These are phyloP conservation scores for Yasuhikotakia modesta DNA, from an alignment of 2,797 vertebrate genomes.

Conservation along the genomic window DNA sequence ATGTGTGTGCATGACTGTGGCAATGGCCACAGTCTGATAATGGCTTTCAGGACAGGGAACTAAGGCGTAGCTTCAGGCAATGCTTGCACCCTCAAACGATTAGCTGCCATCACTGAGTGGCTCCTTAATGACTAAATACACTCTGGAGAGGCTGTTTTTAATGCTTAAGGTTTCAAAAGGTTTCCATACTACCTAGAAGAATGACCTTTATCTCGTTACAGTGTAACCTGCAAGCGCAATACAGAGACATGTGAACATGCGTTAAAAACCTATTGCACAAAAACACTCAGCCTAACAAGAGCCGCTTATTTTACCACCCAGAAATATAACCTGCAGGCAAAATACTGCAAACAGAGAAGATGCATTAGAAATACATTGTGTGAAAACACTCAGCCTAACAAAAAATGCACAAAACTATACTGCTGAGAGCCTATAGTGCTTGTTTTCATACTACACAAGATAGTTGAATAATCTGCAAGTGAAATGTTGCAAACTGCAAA, in stretches of 20 bases:
- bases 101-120: conserved; percentile 46
- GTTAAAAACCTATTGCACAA: not conserved
- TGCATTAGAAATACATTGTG: not conserved
- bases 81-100: conserved; percentile 47
- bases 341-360: not conserved
- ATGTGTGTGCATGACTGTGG: conserved; percentile 79
- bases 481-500: too few relatives aligned
- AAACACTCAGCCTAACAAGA: not conserved
- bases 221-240: not conserved
- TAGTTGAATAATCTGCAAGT: not conserved
- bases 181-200: conserved; percentile 29
- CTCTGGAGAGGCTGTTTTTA: conserved; percentile 50
- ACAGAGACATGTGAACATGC: not conserved
- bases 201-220: conserved; percentile 10
- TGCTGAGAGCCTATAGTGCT: not conserved
- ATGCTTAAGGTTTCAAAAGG: conserved; percentile 42
- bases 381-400: not conserved
- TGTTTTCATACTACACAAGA: conserved; percentile 5
- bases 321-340: not conserved
- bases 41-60: conserved; percentile 77
- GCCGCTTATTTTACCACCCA: too few relatives aligned
- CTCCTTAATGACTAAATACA: conserved; percentile 57
- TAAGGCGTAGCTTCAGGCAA: conserved; percentile 63
- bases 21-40: conserved; percentile 82
- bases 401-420: not conserved